Evolutionary conservation across 2,888 invertebrate species (phyloP).

Genomic region (Gymnocheta viridis): DNA sequence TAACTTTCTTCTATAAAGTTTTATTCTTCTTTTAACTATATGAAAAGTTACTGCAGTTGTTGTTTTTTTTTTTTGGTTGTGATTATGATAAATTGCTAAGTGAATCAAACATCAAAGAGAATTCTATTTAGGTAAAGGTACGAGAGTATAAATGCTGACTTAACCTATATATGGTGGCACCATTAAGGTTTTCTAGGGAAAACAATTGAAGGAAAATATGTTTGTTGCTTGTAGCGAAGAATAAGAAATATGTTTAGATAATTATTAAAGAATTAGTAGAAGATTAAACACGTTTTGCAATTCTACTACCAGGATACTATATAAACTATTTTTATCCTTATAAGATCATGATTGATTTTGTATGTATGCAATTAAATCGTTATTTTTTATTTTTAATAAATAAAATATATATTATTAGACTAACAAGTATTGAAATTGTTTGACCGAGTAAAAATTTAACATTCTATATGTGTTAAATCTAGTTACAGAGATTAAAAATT

Average conservation of each 20-base stretch:
- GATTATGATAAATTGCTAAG: constrained; percentile 73
- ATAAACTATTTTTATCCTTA: background rate
- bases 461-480: too few species aligned
- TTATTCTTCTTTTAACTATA: constrained; percentile 3
- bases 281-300: constrained; percentile 14
- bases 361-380: background rate
- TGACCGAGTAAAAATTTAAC: background rate
- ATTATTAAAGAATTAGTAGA: constrained; percentile 15
- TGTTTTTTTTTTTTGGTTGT: constrained; percentile 59
- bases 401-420: background rate
- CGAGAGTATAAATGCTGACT: constrained; percentile 26
- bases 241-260: background rate
- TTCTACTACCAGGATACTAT: constrained; percentile 4
- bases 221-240: background rate
- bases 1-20: constrained; percentile 50
- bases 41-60: constrained; percentile 39
- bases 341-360: background rate
- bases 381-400: background rate
- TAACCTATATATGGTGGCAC: constrained; percentile 57
- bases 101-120: constrained; percentile 61
- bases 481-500: too few species aligned
- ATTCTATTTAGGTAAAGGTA: constrained; percentile 51
- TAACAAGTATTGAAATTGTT: background rate
- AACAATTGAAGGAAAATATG: constrained; percentile 18
- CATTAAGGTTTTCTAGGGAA: constrained; percentile 33